These are phyloP conservation scores for Macrostomum lignano DNA, from an alignment of 1,140 invertebrate genomes.

Conservation along the genomic window DNA sequence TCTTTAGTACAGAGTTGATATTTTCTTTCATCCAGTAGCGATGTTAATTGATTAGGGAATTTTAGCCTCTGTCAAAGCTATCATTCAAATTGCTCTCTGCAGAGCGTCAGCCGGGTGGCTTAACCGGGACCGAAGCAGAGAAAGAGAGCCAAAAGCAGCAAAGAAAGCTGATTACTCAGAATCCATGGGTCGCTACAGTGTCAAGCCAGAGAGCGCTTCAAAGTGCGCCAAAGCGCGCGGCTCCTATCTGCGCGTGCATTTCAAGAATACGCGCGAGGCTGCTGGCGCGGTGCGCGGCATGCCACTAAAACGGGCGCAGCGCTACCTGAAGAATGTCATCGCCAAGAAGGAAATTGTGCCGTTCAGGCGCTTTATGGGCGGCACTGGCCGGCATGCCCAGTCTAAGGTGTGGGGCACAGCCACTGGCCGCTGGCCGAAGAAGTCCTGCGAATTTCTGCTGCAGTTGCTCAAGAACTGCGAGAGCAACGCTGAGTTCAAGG, in stretches of 20 bases:
- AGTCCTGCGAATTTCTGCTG: constrained; percentile 83
- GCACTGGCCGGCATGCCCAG: constrained; percentile 84
- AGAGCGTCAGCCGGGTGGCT: no score
- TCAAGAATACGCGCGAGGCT: constrained; percentile 96
- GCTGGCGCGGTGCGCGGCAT: constrained; percentile 79
- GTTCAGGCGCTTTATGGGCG: constrained; percentile 83
- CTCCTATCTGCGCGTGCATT: constrained; percentile 84
- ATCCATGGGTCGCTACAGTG: no score
- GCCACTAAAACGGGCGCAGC: constrained; percentile 63
- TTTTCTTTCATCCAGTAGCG: no score
- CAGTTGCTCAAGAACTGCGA: constrained; percentile 89
- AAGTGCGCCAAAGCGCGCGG: constrained; percentile 89
- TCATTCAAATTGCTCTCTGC: no score
- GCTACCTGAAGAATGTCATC: constrained; percentile 79
- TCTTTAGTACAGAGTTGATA: no score
- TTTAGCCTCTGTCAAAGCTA: no score
- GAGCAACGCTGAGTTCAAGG: constrained; percentile 76
- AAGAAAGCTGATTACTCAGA: no score
- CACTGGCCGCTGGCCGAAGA: constrained; percentile 93
- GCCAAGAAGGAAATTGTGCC: constrained; percentile 93
- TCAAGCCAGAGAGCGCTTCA: no score
- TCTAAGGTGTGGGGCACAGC: constrained; percentile 80
- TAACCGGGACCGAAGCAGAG: no score
- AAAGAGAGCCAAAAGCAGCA: no score
- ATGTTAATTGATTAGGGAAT: no score